These are phyloP conservation scores for Spodoptera picta DNA, from an alignment of 2,888 invertebrate species.

Conservation along the genomic window DNA sequence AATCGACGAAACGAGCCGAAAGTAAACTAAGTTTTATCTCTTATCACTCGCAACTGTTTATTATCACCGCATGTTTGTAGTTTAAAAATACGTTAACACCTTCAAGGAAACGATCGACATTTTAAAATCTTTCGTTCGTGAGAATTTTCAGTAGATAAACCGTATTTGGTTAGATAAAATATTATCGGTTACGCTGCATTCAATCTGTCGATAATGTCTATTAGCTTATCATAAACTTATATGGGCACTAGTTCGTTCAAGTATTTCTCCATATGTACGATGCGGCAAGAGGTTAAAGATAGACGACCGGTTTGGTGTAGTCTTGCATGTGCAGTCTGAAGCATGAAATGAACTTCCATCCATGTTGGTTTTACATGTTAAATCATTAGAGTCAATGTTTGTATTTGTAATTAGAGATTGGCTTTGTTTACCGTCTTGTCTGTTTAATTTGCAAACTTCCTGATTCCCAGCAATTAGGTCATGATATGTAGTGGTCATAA, in stretches of 20 bases:
- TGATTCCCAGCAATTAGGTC: constrained; percentile 30
- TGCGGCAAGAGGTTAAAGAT: constrained; percentile 71
- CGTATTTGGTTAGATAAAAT: constrained; percentile 65
- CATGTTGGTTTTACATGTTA: constrained; percentile 58
- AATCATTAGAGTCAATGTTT: constrained; percentile 33
- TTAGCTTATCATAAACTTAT: constrained; percentile 32
- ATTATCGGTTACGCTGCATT: constrained; percentile 26
- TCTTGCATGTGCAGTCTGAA: constrained; percentile 48
- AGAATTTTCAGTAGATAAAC: constrained; percentile 64
- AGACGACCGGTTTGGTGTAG: constrained; percentile 64
- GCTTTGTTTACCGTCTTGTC: constrained; percentile 29
- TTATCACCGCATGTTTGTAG: constrained; percentile 40
- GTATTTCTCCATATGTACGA: constrained; percentile 53
- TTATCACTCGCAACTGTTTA: constrained; percentile 49
- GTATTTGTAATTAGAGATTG: constrained; percentile 25
- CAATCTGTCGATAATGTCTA: constrained; percentile 35
- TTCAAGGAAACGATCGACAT: constrained; percentile 51
- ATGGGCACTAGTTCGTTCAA: constrained; percentile 38
- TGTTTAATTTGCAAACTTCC: constrained; percentile 36
- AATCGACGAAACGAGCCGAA: constrained; percentile 27
- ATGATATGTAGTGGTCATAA: constrained; percentile 39
- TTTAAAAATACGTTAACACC: constrained; percentile 40
- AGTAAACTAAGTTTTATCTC: constrained; percentile 35
- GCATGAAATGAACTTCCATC: constrained; percentile 54
- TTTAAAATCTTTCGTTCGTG: constrained; percentile 64